A percentile compares a stretch with the other conserved stretches of the same genome.
Evolutionary conservation across 2,888 invertebrate species (phyloP).

Genomic region (Yponomeuta cagnagella): DNA sequence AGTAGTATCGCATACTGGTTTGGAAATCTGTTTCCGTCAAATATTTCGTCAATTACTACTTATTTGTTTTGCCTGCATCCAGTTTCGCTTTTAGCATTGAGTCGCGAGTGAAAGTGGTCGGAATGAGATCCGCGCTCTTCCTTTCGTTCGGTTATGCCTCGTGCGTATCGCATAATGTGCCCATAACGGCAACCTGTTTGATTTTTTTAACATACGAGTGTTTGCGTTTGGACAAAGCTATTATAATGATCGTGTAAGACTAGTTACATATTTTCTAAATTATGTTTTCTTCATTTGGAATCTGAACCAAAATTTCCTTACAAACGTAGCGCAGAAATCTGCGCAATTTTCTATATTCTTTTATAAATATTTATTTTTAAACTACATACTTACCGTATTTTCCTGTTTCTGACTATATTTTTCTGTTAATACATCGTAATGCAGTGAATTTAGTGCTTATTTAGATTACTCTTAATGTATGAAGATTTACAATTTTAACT

Average conservation of each 20-base stretch:
- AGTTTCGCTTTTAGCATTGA: constrained; percentile 71
- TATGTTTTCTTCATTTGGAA: not conserved
- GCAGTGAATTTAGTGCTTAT: no score
- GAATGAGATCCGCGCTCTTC: constrained; percentile 57
- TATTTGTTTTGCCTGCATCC: constrained; percentile 29
- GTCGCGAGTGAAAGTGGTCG: constrained; percentile 60
- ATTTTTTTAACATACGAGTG: constrained; percentile 9
- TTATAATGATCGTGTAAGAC: not conserved
- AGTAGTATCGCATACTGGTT: no score
- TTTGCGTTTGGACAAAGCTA: not conserved
- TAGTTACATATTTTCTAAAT: not conserved
- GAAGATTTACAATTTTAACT: not conserved
- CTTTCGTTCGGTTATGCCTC: constrained; percentile 42
- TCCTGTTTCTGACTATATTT: no score
- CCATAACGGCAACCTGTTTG: constrained; percentile 31
- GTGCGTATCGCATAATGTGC: constrained; percentile 33
- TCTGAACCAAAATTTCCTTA: no score
- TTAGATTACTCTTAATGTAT: not conserved
- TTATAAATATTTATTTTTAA: no score
- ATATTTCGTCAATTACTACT: constrained; percentile 26
- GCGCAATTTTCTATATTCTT: no score
- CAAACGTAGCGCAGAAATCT: no score
- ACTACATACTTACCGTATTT: no score
- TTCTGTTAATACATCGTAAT: no score
- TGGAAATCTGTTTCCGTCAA: no score